Percentiles rank a stretch among this genome's conserved stretches.
phyloP scores from a whole-genome alignment of 2,797 vertebrate genomes.

The Artibeus jamaicensis region DNA sequence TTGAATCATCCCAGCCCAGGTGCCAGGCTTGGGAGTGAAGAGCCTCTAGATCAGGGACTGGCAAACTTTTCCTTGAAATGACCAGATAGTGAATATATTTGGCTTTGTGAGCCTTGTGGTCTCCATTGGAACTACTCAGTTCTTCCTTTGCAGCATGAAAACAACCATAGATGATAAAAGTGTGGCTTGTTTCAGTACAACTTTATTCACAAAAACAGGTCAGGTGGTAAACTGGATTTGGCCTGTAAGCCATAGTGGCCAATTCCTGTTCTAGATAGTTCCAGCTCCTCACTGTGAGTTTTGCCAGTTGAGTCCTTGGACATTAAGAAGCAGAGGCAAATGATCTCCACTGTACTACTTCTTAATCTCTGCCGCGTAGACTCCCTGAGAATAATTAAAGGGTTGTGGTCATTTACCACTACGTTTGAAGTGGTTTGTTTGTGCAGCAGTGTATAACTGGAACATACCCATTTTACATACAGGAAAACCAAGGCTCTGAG shows the following conservation, averaged over 20 bases:
- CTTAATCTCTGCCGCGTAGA: not conserved
- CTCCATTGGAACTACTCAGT: not conserved
- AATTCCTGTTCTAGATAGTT: not conserved
- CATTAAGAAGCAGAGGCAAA: not conserved
- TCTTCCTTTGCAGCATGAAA: not conserved
- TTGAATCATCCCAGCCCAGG: not conserved
- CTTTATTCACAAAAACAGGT: not conserved
- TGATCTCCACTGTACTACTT: not conserved
- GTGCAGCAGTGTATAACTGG: not conserved
- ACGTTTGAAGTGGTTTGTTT: not conserved
- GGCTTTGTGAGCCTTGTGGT: not conserved
- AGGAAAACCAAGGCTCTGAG: not conserved
- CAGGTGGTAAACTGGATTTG: not conserved
- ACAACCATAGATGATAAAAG: not conserved
- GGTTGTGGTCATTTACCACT: rapidly evolving
- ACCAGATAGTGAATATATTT: not conserved
- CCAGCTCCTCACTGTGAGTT: not conserved
- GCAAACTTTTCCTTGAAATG: not conserved
- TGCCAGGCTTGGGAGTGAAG: not conserved
- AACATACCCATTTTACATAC: not conserved
- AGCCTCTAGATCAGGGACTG: not conserved
- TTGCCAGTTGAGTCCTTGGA: not conserved
- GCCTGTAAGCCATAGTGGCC: not conserved
- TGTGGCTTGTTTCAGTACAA: not conserved
- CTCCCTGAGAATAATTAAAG: not conserved